Percentiles rank a stretch among this genome's conserved stretches.
Evolutionary conservation across 2,113 vertebrate species (phyloP).

Genomic region (Salminus brasiliensis): DNA sequence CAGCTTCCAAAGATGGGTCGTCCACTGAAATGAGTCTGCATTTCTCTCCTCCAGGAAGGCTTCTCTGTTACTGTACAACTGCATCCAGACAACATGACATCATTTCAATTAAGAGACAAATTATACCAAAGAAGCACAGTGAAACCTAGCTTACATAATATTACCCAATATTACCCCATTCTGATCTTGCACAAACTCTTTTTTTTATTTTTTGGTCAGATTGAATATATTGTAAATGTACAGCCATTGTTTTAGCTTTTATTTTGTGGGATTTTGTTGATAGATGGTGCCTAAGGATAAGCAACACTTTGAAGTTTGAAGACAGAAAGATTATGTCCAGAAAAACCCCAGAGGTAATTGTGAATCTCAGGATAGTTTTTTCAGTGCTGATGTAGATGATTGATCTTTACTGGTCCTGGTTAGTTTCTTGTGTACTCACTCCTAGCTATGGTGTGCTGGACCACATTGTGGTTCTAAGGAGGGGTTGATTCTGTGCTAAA

Average conservation of each 20-base stretch:
- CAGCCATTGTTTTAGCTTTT: not conserved
- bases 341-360: not conserved
- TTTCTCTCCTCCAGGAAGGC: not conserved
- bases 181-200: not conserved
- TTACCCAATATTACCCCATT: not conserved
- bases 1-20: slow-evolving; percentile 62
- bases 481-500: too few relatives aligned
- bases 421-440: not conserved
- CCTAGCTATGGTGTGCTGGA: too few relatives aligned
- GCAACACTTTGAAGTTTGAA: not conserved
- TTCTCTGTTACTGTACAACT: not conserved
- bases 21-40: slow-evolving; percentile 66
- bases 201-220: not conserved
- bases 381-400: not conserved
- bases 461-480: too few relatives aligned
- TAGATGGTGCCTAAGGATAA: slow-evolving; percentile 14
- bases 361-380: not conserved
- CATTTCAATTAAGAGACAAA: not conserved
- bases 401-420: not conserved
- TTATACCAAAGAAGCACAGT: not conserved
- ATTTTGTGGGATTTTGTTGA: not conserved
- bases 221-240: slow-evolving; percentile 13
- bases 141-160: not conserved
- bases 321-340: not conserved
- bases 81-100: not conserved